phyloP scores from a whole-genome alignment of 1,140 invertebrate species.

The Papilio xuthus region DNA sequence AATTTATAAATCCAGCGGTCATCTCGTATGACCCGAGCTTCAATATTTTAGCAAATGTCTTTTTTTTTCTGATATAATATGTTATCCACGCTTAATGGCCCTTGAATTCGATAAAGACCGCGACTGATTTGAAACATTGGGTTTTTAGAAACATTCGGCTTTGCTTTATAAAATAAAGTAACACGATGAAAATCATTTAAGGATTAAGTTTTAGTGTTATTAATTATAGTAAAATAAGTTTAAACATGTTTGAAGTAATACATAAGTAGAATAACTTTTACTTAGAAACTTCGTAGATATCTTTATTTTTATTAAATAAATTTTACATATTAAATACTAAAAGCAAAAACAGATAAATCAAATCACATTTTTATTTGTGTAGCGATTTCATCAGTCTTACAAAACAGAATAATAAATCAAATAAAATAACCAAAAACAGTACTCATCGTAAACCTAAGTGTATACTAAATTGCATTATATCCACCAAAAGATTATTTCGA shows the following conservation, averaged over 20 bases:
- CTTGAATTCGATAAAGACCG: constrained; percentile 38
- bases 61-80: constrained; percentile 41
- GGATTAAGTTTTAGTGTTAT: neutral
- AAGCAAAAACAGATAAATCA: neutral
- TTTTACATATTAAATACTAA: neutral
- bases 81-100: constrained; percentile 39
- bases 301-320: neutral
- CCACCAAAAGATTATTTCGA: neutral
- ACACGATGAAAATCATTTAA: neutral
- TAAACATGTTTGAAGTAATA: too few species aligned
- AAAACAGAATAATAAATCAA: neutral
- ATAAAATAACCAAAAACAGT: constrained; percentile 1
- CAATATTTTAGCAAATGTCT: constrained; percentile 42
- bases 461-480: neutral
- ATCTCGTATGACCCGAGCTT: constrained; percentile 37
- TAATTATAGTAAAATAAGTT: too few species aligned
- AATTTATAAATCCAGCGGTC: constrained; percentile 53
- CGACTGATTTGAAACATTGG: neutral
- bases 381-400: neutral
- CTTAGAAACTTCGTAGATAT: neutral
- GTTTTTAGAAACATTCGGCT: neutral
- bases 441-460: neutral
- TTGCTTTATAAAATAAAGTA: neutral
- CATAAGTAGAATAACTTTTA: too few species aligned
- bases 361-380: neutral